Conservation (phyloP, 2,888 invertebrate species). For the Hypomecis atomaria region DNA sequence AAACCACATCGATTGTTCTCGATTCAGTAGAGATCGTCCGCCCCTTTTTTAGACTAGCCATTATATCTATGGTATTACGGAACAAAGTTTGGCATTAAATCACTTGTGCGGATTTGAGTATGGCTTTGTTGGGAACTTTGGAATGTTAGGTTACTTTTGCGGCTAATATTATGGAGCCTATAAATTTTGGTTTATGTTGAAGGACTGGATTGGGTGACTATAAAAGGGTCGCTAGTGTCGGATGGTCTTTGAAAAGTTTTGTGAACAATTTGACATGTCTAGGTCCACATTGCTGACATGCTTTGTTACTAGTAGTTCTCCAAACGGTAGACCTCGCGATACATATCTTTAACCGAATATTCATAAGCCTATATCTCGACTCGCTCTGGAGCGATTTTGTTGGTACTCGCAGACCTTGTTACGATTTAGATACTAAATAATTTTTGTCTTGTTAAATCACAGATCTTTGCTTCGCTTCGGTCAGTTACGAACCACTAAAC, state of each 20-base stretch:
- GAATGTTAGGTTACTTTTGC: slow-evolving; percentile 11
- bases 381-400: no score
- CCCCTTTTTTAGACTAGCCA: slow-evolving; percentile 47
- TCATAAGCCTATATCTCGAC: no score
- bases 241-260: not conserved
- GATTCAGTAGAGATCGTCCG: slow-evolving; percentile 53
- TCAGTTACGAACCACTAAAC: no score
- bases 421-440: no score
- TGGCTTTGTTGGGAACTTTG: slow-evolving; percentile 17
- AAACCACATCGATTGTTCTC: slow-evolving; percentile 70
- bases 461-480: no score
- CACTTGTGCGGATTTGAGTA: slow-evolving; percentile 23
- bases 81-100: slow-evolving; percentile 32
- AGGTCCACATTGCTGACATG: no score
- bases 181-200: slow-evolving; percentile 9
- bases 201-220: slow-evolving; percentile 1
- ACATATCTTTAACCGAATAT: no score
- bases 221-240: not conserved
- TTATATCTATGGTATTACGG: slow-evolving; percentile 25
- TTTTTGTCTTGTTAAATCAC: no score
- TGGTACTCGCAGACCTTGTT: no score
- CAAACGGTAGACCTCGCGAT: no score
- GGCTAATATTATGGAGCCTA: slow-evolving; percentile 4
- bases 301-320: no score
- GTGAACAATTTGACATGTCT: no score